phyloP scores from a whole-genome alignment of 2,113 vertebrate genomes.

The Panurus biarmicus region DNA sequence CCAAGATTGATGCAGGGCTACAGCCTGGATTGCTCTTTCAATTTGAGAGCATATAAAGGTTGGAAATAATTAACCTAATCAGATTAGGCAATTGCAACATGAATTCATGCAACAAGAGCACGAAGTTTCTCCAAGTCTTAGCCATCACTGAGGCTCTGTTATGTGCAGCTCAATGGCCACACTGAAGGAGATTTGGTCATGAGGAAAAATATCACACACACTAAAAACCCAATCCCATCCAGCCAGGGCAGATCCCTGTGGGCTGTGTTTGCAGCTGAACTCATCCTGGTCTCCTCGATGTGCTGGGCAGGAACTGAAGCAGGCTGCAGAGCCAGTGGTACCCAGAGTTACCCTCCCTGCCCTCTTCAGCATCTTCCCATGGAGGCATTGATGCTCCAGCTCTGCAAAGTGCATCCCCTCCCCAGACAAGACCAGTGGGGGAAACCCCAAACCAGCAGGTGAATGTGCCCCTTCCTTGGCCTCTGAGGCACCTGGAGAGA shows the following conservation, averaged over 20 bases:
- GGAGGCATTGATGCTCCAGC: background rate
- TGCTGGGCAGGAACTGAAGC: background rate
- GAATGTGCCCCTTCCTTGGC: background rate
- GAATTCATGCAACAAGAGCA: background rate
- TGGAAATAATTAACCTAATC: background rate
- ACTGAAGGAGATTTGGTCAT: background rate
- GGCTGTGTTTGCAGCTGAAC: background rate
- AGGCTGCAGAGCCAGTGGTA: background rate
- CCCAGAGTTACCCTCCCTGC: background rate
- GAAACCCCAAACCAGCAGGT: background rate
- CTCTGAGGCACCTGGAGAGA: background rate
- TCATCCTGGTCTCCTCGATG: background rate
- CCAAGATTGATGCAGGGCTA: background rate
- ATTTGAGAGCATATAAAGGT: background rate
- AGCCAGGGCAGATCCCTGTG: background rate
- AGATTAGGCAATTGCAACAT: background rate
- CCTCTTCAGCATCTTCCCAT: background rate
- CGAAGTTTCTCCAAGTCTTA: background rate
- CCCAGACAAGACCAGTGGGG: background rate
- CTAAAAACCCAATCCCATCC: background rate
- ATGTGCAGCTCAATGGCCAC: fast-evolving
- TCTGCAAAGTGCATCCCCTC: background rate
- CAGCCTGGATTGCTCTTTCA: background rate
- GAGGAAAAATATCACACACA: background rate
- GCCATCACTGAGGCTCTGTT: background rate